Base-by-base conservation (phyloP, 1,140 invertebrate species). In the Gerris buenoi region DNA sequence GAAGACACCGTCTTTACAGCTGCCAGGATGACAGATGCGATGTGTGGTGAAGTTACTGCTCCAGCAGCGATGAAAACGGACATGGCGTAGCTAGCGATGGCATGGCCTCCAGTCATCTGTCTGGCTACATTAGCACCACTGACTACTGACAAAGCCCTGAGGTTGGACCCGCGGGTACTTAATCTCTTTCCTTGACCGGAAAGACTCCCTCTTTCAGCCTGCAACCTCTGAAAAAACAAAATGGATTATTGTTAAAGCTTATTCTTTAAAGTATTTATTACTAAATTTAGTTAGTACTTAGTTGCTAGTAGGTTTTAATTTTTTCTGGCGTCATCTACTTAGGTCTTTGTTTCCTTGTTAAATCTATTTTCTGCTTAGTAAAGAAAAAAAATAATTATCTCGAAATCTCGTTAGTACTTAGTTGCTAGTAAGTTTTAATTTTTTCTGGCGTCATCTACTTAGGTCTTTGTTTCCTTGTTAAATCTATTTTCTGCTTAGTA, bases 101-200 rank as follows among this genome's bases (percentile, higher is more conserved):
- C 65, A 25, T 56, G 56, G 1, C 65, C 65, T 2, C 65, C 65
- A 5, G 57, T 66, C 65, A 66, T 33, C 26, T 66, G 65, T 26
- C 56, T 59, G 23, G 56, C 65, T 25, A 60, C 26, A 25, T 58
- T 66, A 15, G 65, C 58, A 15, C 65, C 65, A 1, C 13, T 22
- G 2, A 56, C 65, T 5, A 60, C n/a, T 5, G 1, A 2, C 18
- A 66, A 25, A 3, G 65, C 65, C 1, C 57, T 25, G 1, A 1
- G 1, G 27, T 66, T 66, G 5, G 10, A 1, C 1, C 57, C 13
- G 1, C 5, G 10, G 5, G 58, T 5, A 13, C 3, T 22, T 25
- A 60, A 22, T 60, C 23, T 60, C 5, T 60, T 60, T 15, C 10
- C 58, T 60, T 60, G 58, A 60, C 23, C 58, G 15, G 5, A 10